These are phyloP conservation scores for Crotalus horridus DNA, from an alignment of 2,113 vertebrate species.

Conservation along the genomic window DNA sequence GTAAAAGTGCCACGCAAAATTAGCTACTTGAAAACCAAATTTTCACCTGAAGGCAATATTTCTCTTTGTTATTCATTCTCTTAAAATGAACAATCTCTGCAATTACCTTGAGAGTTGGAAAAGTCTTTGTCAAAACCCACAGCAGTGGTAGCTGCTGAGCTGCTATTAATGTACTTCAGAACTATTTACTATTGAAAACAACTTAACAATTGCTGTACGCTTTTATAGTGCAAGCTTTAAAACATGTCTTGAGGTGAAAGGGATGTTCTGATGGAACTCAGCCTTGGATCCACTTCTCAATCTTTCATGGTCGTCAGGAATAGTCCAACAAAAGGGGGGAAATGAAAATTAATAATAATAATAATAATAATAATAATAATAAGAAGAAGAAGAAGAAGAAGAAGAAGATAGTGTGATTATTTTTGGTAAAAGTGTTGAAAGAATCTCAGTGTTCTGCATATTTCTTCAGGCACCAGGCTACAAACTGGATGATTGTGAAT, in stretches of 20 bases:
- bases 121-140: neutral
- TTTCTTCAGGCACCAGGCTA: too few species aligned
- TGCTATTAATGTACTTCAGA: constrained; percentile 10
- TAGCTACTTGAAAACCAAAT: constrained; percentile 15
- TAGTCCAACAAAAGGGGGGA: neutral
- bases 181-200: constrained; percentile 23
- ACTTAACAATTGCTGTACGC: neutral
- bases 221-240: constrained; percentile 8
- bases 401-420: neutral
- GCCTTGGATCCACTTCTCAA: neutral
- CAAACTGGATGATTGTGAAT: too few species aligned
- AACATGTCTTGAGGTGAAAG: constrained; percentile 9
- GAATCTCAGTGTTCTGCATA: too few species aligned
- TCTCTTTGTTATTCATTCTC: constrained; percentile 30
- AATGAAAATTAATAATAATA: neutral
- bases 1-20: constrained; percentile 25
- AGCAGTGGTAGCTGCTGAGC: constrained; percentile 2
- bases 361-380: neutral
- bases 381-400: too few species aligned
- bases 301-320: neutral
- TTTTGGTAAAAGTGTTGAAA: neutral
- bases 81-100: constrained; percentile 29
- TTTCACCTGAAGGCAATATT: neutral
- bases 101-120: constrained; percentile 30
- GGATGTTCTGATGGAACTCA: neutral